A percentile compares a stretch with the other conserved stretches of the same genome.
phyloP scores from a whole-genome alignment of 2,888 invertebrate genomes.

The Phalera bucephala region DNA sequence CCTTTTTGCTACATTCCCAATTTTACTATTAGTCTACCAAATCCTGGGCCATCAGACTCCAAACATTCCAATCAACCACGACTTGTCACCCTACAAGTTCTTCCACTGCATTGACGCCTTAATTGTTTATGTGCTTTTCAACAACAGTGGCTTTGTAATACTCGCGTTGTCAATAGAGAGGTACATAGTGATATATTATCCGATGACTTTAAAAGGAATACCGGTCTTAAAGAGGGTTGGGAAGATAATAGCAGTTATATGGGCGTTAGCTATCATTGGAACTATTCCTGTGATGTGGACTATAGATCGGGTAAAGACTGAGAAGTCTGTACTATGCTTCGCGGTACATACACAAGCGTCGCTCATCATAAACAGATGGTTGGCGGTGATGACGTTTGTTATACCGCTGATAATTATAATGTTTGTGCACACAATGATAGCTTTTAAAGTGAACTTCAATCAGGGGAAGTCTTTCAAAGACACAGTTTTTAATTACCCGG shows the following conservation, averaged over 20 bases:
- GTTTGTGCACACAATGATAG: slow-evolving; percentile 37
- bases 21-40: slow-evolving; percentile 42
- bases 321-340: slow-evolving; percentile 25
- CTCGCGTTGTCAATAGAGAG: slow-evolving; percentile 34
- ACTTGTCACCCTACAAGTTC: slow-evolving; percentile 23
- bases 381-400: slow-evolving; percentile 28
- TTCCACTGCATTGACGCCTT: slow-evolving; percentile 26
- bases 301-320: slow-evolving; percentile 25
- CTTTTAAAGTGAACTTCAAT: slow-evolving; percentile 31
- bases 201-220: slow-evolving; percentile 24
- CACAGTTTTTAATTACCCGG: slow-evolving; percentile 29
- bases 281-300: slow-evolving; percentile 30
- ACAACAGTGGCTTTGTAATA: slow-evolving; percentile 33
- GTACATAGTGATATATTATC: slow-evolving; percentile 35
- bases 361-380: slow-evolving; percentile 20
- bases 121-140: slow-evolving; percentile 26
- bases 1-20: slow-evolving; percentile 54
- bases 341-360: slow-evolving; percentile 9
- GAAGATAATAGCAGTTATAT: slow-evolving; percentile 26
- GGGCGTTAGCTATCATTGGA: slow-evolving; percentile 34
- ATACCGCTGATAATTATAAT: slow-evolving; percentile 34
- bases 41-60: slow-evolving; percentile 13
- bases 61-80: slow-evolving; percentile 12
- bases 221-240: slow-evolving; percentile 24
- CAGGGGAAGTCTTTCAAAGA: slow-evolving; percentile 21